These are phyloP conservation scores for Eupithecia inturbata DNA, from an alignment of 2,888 invertebrate species.

Conservation along the genomic window DNA sequence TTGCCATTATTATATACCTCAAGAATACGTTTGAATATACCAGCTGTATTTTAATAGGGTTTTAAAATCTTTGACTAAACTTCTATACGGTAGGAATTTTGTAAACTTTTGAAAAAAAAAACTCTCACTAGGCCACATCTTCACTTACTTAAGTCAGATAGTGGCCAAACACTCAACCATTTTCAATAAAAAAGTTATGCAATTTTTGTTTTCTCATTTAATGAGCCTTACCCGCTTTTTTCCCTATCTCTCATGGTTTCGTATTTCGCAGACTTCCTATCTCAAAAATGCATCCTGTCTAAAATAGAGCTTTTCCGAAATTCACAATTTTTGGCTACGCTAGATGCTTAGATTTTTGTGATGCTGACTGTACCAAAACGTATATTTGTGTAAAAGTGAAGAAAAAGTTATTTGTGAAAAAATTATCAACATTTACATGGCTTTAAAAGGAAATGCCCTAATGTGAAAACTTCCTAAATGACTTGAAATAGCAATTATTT, in stretches of 20 bases:
- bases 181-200: background rate
- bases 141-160: background rate
- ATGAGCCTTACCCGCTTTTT: background rate
- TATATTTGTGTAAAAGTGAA: background rate
- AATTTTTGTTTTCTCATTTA: background rate
- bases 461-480: background rate
- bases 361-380: background rate
- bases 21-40: too few relatives aligned
- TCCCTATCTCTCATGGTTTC: background rate
- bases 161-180: background rate
- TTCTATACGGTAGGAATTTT: too few relatives aligned
- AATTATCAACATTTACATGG: background rate
- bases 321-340: background rate
- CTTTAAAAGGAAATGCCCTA: background rate
- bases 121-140: too few relatives aligned
- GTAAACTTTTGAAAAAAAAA: too few relatives aligned
- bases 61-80: too few relatives aligned
- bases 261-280: background rate
- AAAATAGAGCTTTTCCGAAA: background rate
- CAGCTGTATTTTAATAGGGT: too few relatives aligned
- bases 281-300: background rate
- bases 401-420: background rate
- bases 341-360: background rate
- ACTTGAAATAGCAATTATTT: slow-evolving; percentile 31
- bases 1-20: too few relatives aligned